Evolutionary conservation across 2,797 vertebrate genomes (phyloP).

Genomic region (Enteromius viviparus): DNA sequence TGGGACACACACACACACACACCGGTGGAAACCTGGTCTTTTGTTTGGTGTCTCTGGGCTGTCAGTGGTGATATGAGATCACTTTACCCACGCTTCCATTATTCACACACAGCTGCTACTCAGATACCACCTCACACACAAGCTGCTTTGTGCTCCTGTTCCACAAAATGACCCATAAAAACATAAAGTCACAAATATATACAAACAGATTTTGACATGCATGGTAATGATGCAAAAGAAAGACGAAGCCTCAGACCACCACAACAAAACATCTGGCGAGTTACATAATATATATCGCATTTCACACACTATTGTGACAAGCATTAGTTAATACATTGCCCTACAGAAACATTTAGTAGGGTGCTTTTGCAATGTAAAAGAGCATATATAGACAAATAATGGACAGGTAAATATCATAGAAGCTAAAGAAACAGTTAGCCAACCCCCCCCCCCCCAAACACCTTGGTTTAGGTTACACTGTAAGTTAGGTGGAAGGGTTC

Average conservation of each 20-base stretch:
- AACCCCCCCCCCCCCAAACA: neutral
- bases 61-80: constrained; percentile 72
- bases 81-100: constrained; percentile 77
- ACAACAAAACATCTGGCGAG: constrained; percentile 5
- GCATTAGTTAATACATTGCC: neutral
- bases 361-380: neutral
- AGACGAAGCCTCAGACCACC: neutral
- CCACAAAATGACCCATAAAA: constrained; percentile 15
- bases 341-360: neutral
- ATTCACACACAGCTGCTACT: constrained; percentile 78
- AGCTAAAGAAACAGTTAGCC: neutral
- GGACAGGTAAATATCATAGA: neutral
- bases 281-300: neutral
- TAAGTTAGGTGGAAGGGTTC: constrained; percentile 58
- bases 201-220: constrained; percentile 4
- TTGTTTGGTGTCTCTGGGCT: constrained; percentile 69
- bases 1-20: neutral
- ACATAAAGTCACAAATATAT: constrained; percentile 5
- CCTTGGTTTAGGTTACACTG: constrained; percentile 19
- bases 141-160: constrained; percentile 28
- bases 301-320: neutral
- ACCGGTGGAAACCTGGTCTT: constrained; percentile 66
- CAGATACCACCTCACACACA: constrained; percentile 39
- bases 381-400: neutral
- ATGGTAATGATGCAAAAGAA: neutral